Percentiles rank a stretch among this genome's conserved stretches.
These are phyloP conservation scores for Megathymus violae DNA, from an alignment of 1,140 invertebrate species.

Conservation along the genomic window DNA sequence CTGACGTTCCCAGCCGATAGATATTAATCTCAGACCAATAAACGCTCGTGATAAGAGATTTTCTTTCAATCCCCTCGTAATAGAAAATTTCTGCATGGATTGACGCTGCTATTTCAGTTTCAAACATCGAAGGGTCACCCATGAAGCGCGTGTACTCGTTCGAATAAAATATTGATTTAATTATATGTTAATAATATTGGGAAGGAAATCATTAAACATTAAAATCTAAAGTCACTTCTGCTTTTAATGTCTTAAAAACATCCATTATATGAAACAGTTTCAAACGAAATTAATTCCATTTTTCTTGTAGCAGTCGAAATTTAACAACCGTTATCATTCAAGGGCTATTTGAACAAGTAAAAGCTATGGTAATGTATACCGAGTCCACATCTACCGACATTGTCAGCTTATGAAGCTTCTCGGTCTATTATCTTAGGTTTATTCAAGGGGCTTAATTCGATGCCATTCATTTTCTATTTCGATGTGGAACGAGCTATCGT, in stretches of 20 bases:
- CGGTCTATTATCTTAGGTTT: slow-evolving; percentile 60
- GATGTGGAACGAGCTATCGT: slow-evolving; percentile 60
- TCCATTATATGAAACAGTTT: too few relatives aligned
- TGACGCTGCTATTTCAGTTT: slow-evolving; percentile 65
- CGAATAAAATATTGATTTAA: too few relatives aligned
- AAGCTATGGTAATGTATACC: neutral
- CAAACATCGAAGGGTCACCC: neutral
- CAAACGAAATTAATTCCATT: too few relatives aligned
- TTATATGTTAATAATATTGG: too few relatives aligned
- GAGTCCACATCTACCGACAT: neutral
- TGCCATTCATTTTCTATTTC: slow-evolving; percentile 72
- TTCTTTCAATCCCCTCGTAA: slow-evolving; percentile 68
- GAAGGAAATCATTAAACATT: too few relatives aligned
- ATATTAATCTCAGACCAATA: slow-evolving; percentile 74
- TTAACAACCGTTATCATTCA: too few relatives aligned
- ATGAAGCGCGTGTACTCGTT: neutral
- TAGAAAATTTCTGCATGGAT: slow-evolving; percentile 73
- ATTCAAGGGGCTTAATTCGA: too few relatives aligned
- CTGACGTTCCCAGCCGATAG: slow-evolving; percentile 53
- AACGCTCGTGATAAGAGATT: slow-evolving; percentile 75
- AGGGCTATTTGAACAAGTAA: neutral
- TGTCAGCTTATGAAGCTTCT: slow-evolving; percentile 2
- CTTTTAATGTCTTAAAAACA: too few relatives aligned
- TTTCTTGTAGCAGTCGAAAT: too few relatives aligned
- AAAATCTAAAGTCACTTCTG: too few relatives aligned